Percentiles rank a stretch among this genome's conserved stretches.
phyloP scores from a whole-genome alignment of 2,797 vertebrate species.

The Jordanella pulchra region DNA sequence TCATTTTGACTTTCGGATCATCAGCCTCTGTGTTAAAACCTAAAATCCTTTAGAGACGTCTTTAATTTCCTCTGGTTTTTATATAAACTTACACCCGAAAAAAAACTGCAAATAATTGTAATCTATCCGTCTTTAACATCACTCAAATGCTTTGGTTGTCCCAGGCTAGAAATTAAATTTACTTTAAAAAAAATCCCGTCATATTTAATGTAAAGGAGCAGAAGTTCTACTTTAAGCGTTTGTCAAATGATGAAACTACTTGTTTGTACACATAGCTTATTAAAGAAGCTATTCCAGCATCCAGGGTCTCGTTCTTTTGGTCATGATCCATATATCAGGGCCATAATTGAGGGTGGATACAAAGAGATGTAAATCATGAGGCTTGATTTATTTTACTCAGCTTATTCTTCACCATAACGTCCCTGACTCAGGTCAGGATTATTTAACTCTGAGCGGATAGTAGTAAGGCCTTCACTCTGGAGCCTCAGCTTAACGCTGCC shows the following conservation, averaged over 20 bases:
- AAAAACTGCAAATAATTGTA: too few species aligned
- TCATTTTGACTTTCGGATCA: slow-evolving; percentile 18
- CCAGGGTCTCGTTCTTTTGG: background rate
- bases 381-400: background rate
- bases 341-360: background rate
- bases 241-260: background rate
- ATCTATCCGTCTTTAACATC: too few species aligned
- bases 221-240: background rate
- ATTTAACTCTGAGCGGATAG: background rate
- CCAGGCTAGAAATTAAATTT: too few species aligned
- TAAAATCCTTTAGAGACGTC: slow-evolving; percentile 22
- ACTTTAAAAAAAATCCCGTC: too few species aligned
- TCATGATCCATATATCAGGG: background rate
- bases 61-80: slow-evolving; percentile 22
- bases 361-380: background rate
- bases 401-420: background rate
- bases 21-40: slow-evolving; percentile 30
- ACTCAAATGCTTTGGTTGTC: too few species aligned
- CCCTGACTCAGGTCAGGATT: background rate
- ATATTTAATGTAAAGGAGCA: background rate
- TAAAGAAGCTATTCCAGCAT: background rate
- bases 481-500: background rate
- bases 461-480: background rate
- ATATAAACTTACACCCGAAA: background rate
- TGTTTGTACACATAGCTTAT: background rate